Evolutionary conservation across 2,113 vertebrate genomes (phyloP).

Genomic region (Rhinoderma darwinii): DNA sequence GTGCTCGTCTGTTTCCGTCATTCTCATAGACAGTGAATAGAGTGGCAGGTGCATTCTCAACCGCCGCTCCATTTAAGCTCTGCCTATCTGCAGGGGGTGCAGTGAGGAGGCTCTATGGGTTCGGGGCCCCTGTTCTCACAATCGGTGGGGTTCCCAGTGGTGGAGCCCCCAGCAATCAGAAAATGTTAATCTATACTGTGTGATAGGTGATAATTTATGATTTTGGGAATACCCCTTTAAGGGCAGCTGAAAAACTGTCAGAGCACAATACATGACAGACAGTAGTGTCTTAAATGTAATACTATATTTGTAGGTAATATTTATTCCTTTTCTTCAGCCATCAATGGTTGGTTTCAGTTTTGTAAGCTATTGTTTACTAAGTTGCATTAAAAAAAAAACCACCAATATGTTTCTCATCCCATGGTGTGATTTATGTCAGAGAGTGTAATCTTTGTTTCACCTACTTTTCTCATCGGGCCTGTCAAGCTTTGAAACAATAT

Average conservation of each 20-base stretch:
- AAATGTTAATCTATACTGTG: too few relatives aligned
- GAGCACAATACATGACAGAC: not conserved
- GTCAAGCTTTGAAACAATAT: conserved; percentile 16
- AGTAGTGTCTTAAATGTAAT: not conserved
- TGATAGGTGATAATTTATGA: too few relatives aligned
- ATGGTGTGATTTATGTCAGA: conserved; percentile 12
- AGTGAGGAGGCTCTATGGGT: too few relatives aligned
- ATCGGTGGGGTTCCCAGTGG: too few relatives aligned
- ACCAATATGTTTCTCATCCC: not conserved
- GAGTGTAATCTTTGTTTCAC: conserved; percentile 17
- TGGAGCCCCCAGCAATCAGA: too few relatives aligned
- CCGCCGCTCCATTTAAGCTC: too few relatives aligned
- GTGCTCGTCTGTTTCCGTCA: too few relatives aligned
- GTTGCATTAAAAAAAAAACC: not conserved
- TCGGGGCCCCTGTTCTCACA: too few relatives aligned
- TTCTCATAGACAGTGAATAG: too few relatives aligned
- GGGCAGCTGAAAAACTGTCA: not conserved
- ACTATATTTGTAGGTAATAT: not conserved
- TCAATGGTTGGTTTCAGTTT: not conserved
- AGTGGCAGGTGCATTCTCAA: too few relatives aligned
- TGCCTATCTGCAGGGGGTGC: too few relatives aligned
- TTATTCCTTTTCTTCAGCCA: not conserved
- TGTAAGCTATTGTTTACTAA: not conserved
- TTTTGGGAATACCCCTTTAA: too few relatives aligned
- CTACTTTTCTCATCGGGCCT: conserved; percentile 25